Conservation (phyloP, 2,888 invertebrate genomes). For the Melinaea menophilus region DNA sequence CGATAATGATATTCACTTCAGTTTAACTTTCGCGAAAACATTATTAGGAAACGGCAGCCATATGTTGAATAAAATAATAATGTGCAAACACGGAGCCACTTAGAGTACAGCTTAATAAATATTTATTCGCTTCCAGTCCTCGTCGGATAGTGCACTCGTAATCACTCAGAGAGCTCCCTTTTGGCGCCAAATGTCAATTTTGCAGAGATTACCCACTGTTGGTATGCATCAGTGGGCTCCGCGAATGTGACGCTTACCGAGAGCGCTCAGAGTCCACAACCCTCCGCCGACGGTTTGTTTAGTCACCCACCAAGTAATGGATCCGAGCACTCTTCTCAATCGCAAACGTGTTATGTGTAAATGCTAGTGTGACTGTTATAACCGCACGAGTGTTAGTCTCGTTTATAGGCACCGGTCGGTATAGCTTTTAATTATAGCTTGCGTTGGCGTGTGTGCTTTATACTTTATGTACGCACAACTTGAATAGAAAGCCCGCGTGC, state of each 20-base stretch:
- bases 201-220: constrained; percentile 59
- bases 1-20: background rate
- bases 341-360: constrained; percentile 69
- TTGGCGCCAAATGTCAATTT: constrained; percentile 70
- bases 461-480: constrained; percentile 4
- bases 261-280: constrained; percentile 48
- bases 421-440: constrained; percentile 7
- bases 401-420: constrained; percentile 12
- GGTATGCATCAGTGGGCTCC: constrained; percentile 48
- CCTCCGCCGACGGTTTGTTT: constrained; percentile 50
- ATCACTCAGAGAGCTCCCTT: constrained; percentile 55
- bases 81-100: constrained; percentile 42
- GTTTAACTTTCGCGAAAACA: constrained; percentile 5
- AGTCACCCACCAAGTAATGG: constrained; percentile 63
- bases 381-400: constrained; percentile 27
- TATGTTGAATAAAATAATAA: constrained; percentile 24
- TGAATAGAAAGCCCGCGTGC: constrained; percentile 4
- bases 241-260: constrained; percentile 43
- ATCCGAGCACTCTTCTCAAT: constrained; percentile 67
- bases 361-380: constrained; percentile 66
- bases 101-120: constrained; percentile 56
- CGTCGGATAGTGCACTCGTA: constrained; percentile 56
- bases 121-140: constrained; percentile 54
- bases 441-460: constrained; percentile 1
- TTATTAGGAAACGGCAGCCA: constrained; percentile 9